Evolutionary conservation across 92 coral and sea anemone species (phyloP).

Genomic region (Porites cylindrica): DNA sequence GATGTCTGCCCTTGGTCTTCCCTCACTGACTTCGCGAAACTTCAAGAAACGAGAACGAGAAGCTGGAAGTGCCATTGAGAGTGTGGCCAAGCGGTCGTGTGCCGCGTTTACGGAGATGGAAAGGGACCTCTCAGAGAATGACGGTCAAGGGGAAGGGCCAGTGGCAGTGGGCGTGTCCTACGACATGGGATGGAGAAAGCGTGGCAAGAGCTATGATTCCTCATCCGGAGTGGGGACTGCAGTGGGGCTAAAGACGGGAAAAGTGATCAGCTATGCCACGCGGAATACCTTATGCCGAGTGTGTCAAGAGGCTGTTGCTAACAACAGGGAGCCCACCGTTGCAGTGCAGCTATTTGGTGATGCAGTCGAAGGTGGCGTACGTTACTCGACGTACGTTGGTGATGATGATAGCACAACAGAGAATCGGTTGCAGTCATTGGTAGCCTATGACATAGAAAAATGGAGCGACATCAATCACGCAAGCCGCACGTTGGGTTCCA

Average conservation of each 20-base stretch:
- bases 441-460: constrained; percentile 32
- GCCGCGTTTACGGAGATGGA: background rate
- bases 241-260: constrained; percentile 40
- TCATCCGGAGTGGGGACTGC: constrained; percentile 50
- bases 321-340: background rate
- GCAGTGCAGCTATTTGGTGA: background rate
- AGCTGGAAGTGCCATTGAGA: constrained; percentile 11
- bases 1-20: constrained; percentile 15
- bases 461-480: constrained; percentile 50
- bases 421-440: constrained; percentile 13
- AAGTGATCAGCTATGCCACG: constrained; percentile 32
- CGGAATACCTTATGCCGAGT: constrained; percentile 38
- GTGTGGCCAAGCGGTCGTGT: constrained; percentile 39
- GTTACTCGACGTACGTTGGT: constrained; percentile 3
- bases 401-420: constrained; percentile 47
- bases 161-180: constrained; percentile 40
- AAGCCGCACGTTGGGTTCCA: constrained; percentile 37
- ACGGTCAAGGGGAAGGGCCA: background rate
- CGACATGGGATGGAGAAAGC: constrained; percentile 52
- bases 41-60: constrained; percentile 53
- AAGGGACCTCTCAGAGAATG: background rate
- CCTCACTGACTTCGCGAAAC: constrained; percentile 2
- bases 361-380: constrained; percentile 2
- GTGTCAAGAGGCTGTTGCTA: constrained; percentile 15
- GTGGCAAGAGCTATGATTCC: constrained; percentile 35